Conservation (phyloP, 1,140 invertebrate genomes). For the Nomia melanderi region DNA sequence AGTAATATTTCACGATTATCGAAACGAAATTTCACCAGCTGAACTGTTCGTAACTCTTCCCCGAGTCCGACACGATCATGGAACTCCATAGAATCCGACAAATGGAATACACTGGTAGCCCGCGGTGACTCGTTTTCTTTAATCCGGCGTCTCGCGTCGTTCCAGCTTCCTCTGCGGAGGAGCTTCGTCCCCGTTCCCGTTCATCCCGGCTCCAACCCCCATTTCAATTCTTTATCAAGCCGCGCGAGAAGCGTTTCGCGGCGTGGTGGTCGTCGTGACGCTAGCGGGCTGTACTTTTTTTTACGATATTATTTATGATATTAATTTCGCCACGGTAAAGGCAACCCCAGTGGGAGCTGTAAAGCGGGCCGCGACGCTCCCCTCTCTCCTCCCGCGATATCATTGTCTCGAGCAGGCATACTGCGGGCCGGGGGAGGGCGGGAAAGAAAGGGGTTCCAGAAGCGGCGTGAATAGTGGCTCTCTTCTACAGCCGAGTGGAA, state of each 20-base stretch:
- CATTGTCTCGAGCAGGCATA: conserved; percentile 76
- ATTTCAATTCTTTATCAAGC: conserved; percentile 47
- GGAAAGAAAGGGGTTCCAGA: conserved; percentile 77
- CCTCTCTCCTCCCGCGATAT: conserved; percentile 76
- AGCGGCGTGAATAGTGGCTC: conserved; percentile 76
- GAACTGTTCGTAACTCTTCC: neutral
- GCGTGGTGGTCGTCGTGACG: conserved; percentile 56
- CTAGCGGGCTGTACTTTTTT: conserved; percentile 69
- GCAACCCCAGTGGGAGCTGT: conserved; percentile 77
- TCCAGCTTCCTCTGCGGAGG: conserved; percentile 29
- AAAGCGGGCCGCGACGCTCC: conserved; percentile 72
- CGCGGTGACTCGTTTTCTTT: conserved; percentile 55
- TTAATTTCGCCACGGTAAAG: conserved; percentile 78
- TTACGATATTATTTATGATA: conserved; percentile 81
- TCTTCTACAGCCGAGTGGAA: conserved; percentile 51
- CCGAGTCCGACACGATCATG: neutral
- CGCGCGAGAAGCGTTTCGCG: conserved; percentile 68
- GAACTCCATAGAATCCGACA: conserved; percentile 5
- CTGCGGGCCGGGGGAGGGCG: conserved; percentile 39
- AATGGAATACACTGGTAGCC: conserved; percentile 52
- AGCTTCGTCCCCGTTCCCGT: neutral
- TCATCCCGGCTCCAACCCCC: neutral
- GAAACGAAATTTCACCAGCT: too few relatives aligned
- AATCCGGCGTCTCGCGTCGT: conserved; percentile 55
- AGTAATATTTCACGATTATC: too few relatives aligned